A percentile compares a stretch with the other conserved stretches of the same genome.
Evolutionary conservation across 2,888 invertebrate genomes (phyloP).

Genomic region (Lacanobia oleracea): DNA sequence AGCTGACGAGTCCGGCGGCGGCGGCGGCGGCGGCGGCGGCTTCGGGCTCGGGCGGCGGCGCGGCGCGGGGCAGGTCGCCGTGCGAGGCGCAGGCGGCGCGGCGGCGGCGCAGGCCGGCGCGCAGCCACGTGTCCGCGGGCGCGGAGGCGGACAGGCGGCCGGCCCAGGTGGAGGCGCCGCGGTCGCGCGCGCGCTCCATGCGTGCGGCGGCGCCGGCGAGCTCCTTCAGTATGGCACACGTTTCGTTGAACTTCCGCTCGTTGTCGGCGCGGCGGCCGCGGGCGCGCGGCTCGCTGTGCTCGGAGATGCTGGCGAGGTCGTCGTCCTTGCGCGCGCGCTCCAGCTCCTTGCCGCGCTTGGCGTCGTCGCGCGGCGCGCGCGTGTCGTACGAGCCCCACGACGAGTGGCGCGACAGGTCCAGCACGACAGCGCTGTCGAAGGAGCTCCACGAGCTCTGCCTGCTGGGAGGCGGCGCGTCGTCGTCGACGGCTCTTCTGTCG

Average conservation of each 20-base stretch:
- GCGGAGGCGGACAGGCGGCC: constrained; percentile 88
- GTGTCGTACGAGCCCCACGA: constrained; percentile 96
- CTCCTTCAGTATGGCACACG: constrained; percentile 92
- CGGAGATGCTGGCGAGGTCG: constrained; percentile 83
- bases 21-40: constrained; percentile 65
- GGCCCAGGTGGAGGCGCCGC: constrained; percentile 84
- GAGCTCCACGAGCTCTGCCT: constrained; percentile 95
- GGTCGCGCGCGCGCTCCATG: constrained; percentile 80
- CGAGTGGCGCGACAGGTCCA: constrained; percentile 94
- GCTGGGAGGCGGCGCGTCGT: constrained; percentile 82
- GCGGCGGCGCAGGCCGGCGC: constrained; percentile 83
- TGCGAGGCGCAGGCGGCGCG: constrained; percentile 83
- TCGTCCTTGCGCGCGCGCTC: constrained; percentile 67
- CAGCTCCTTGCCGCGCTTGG: constrained; percentile 76
- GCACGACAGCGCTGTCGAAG: constrained; percentile 94
- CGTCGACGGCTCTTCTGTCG: constrained; percentile 78
- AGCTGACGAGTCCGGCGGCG: constrained; percentile 94
- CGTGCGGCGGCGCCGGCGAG: constrained; percentile 86
- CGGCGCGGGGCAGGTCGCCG: constrained; percentile 83
- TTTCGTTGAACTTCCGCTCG: constrained; percentile 87
- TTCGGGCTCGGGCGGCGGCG: constrained; percentile 67
- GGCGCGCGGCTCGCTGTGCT: constrained; percentile 76
- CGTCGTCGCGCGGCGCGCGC: constrained; percentile 83
- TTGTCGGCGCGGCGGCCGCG: constrained; percentile 75
- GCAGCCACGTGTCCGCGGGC: constrained; percentile 91